Conservation (phyloP, 64 coral and sea anemone genomes). For the Exaiptasia diaphana region DNA sequence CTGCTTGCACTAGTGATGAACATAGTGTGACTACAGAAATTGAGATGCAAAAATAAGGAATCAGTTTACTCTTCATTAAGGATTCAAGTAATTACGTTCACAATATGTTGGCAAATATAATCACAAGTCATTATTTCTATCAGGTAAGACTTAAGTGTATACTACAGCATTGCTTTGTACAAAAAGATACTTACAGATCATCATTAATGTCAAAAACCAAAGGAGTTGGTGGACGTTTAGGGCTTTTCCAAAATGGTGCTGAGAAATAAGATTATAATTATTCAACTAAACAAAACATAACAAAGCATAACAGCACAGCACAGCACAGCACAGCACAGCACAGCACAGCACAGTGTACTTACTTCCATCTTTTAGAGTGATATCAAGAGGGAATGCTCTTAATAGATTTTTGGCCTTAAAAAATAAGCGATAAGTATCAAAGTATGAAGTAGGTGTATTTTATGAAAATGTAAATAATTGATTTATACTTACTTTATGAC, state of each 20-base stretch:
- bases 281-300: too few relatives aligned
- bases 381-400: slow-evolving; percentile 76
- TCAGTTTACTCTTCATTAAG: not conserved
- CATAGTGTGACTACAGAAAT: slow-evolving; percentile 56
- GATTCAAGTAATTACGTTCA: too few relatives aligned
- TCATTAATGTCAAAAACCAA: slow-evolving; percentile 62
- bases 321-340: too few relatives aligned
- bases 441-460: not conserved
- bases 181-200: slow-evolving; percentile 68
- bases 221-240: slow-evolving; percentile 78
- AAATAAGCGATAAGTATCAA: not conserved
- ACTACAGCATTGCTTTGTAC: too few relatives aligned
- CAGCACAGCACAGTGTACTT: too few relatives aligned
- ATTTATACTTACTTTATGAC: slow-evolving; percentile 72
- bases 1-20: slow-evolving; percentile 75
- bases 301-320: too few relatives aligned
- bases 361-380: slow-evolving; percentile 85
- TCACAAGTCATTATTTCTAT: too few relatives aligned
- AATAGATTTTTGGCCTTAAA: slow-evolving; percentile 78
- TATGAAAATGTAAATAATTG: not conserved
- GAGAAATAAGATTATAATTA: not conserved
- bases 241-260: slow-evolving; percentile 94
- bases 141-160: too few relatives aligned
- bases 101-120: too few relatives aligned
- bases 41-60: not conserved